Evolutionary conservation across 2,113 vertebrate genomes (phyloP).

Genomic region (Laticauda colubrina): DNA sequence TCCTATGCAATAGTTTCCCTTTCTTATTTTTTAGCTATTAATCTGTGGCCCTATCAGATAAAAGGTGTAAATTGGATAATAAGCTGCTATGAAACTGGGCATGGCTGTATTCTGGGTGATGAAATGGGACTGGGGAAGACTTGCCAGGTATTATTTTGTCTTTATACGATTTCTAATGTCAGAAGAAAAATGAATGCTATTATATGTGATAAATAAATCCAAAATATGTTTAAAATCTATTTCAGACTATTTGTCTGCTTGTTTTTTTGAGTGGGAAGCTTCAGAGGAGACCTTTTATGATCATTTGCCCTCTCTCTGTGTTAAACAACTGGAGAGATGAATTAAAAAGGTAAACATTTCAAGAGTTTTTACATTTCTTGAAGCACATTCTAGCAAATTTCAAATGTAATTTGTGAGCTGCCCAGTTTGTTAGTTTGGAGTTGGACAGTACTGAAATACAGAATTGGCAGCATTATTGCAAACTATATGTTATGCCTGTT

Average conservation of each 20-base stretch:
- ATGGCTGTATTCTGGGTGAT: slow-evolving; percentile 88
- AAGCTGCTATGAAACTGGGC: slow-evolving; percentile 71
- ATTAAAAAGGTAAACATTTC: slow-evolving; percentile 74
- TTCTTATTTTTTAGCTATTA: slow-evolving; percentile 71
- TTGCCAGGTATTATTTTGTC: slow-evolving; percentile 80
- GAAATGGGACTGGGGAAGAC: slow-evolving; percentile 98
- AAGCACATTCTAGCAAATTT: background rate
- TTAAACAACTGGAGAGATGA: slow-evolving; percentile 89
- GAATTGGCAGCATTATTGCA: background rate
- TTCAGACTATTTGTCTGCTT: slow-evolving; percentile 85
- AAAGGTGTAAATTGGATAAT: slow-evolving; percentile 86
- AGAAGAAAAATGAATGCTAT: background rate
- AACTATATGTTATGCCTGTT: background rate
- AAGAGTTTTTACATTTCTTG: background rate
- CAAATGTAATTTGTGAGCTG: background rate
- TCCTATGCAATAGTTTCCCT: background rate
- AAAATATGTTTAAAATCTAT: slow-evolving; percentile 1
- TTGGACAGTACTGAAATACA: background rate
- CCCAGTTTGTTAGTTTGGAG: background rate
- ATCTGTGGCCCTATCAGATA: slow-evolving; percentile 81
- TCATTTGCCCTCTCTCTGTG: slow-evolving; percentile 87
- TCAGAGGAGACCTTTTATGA: slow-evolving; percentile 78
- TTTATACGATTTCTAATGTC: background rate
- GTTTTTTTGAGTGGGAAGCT: slow-evolving; percentile 75
- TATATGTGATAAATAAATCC: background rate